Conservation (phyloP, 2,888 invertebrate genomes). For the Lithophane leautieri region DNA sequence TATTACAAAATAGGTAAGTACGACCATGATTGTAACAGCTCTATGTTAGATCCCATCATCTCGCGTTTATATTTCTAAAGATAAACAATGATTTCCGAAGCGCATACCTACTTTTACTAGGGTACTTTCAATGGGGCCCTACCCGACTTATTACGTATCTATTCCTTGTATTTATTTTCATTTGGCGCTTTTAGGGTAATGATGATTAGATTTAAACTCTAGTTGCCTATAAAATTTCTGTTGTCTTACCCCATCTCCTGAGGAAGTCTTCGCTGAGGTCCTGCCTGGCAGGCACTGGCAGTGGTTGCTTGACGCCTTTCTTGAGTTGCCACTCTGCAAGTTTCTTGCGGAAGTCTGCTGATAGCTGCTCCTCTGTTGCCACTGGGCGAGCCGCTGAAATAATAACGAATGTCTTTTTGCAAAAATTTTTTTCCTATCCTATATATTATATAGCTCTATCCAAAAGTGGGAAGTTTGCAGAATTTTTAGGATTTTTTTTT, state of each 20-base stretch:
- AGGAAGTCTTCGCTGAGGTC: slow-evolving; percentile 95
- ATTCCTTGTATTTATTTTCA: background rate
- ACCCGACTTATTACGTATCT: too few relatives aligned
- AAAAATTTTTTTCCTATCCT: background rate
- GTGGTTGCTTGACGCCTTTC: slow-evolving; percentile 89
- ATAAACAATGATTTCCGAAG: background rate
- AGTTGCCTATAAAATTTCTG: background rate
- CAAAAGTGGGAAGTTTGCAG: background rate
- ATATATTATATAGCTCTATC: background rate
- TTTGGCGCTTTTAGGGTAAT: background rate
- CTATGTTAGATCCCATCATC: background rate
- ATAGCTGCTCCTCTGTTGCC: slow-evolving; percentile 93
- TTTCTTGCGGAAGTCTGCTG: slow-evolving; percentile 95
- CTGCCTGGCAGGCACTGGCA: slow-evolving; percentile 91
- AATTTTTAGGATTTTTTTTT: background rate
- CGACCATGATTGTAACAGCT: background rate
- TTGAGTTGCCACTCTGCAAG: slow-evolving; percentile 96
- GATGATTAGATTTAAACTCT: background rate
- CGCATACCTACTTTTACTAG: background rate
- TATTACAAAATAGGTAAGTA: background rate
- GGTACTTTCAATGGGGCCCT: too few relatives aligned
- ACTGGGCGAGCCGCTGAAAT: slow-evolving; percentile 81
- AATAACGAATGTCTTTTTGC: background rate
- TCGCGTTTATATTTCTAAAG: background rate
- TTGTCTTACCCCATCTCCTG: slow-evolving; percentile 93